Evolutionary conservation across 35 echinoderm and acorn worm genomes (phyloP), one percentile per base, ranked within the genome.

Genomic region (Apostichopus parvimensis): DNA sequence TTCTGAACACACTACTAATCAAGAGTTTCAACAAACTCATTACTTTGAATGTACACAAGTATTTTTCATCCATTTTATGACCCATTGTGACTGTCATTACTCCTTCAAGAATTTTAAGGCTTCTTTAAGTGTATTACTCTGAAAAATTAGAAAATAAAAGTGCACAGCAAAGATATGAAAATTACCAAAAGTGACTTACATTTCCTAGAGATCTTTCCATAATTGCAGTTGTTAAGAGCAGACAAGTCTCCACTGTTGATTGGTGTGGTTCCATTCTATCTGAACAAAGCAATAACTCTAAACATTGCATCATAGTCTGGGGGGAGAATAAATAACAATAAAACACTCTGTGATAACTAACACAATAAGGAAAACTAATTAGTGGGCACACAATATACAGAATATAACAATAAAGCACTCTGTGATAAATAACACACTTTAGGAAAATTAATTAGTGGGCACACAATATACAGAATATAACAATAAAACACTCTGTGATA

Each of bases 151-250:
- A 45, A 45, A 45, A 45, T 4, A 45, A 45, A 45, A 45, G 34
- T 45, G 34, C 34, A 45, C 34, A 45, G 34, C 34, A 45, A 45
- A 45, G 34, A 45, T 45, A 45, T 45, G 34, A 45, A 45, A 45
- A 45, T 45, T 45, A 45, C 34, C 34, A 45, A 56, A 10, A 34
- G 1, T 78, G 5, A 93, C 87, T 93, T 91, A 95, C 94, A 93
- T 95, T 92, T 91, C 94, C 94, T 11, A 95, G 82, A 7, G 94
- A 87, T 79, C 92, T 93, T 73, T 95, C 94, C 60, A 95, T 78
- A 13, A 88, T 88, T 53, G 94, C 60, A 21, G 94, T 95, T 26
- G 87, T 84, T 28, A 95, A 45, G 13, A 95, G 72, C 12, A 95
- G 60, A 85, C 92, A 65, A 2, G 58, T 71, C 8, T 87, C 85